A percentile compares a stretch with the other conserved stretches of the same genome.
These are phyloP conservation scores for Druon quercuslanigerum DNA, from an alignment of 1,140 invertebrate species.

Conservation along the genomic window DNA sequence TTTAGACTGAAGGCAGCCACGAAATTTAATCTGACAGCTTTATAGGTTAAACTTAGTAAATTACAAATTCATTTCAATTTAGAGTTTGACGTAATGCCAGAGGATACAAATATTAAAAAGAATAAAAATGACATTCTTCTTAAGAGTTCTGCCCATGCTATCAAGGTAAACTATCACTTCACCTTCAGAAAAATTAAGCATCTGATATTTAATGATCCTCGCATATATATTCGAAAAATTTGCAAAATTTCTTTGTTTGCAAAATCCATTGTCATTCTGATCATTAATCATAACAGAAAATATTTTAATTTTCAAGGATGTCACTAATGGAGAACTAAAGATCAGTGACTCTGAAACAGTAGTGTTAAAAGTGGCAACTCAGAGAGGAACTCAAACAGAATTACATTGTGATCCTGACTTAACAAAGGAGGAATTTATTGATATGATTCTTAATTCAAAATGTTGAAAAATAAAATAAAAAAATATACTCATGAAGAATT, in stretches of 20 bases:
- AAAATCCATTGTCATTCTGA: background rate
- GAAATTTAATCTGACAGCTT: conserved; percentile 5
- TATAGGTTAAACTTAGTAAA: background rate
- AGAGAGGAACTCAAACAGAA: conserved; percentile 54
- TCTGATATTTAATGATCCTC: background rate
- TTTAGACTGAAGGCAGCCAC: conserved; percentile 10
- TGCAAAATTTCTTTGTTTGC: background rate
- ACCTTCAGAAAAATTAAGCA: background rate
- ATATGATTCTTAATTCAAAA: conserved; percentile 46
- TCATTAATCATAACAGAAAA: background rate
- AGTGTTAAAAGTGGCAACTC: conserved; percentile 49
- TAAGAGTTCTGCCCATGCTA: background rate
- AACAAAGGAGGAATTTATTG: conserved; percentile 49
- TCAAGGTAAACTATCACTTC: background rate
- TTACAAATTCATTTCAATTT: background rate
- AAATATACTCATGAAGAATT: background rate
- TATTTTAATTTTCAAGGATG: background rate
- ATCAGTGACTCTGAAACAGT: conserved; percentile 53
- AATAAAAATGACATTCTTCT: background rate
- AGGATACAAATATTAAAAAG: background rate
- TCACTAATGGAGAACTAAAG: conserved; percentile 22
- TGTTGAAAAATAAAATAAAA: conserved; percentile 35
- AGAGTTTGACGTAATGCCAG: background rate
- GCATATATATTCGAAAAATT: background rate
- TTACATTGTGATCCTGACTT: conserved; percentile 49